phyloP scores from a whole-genome alignment of 2,797 vertebrate species.

The Valencia hispanica region DNA sequence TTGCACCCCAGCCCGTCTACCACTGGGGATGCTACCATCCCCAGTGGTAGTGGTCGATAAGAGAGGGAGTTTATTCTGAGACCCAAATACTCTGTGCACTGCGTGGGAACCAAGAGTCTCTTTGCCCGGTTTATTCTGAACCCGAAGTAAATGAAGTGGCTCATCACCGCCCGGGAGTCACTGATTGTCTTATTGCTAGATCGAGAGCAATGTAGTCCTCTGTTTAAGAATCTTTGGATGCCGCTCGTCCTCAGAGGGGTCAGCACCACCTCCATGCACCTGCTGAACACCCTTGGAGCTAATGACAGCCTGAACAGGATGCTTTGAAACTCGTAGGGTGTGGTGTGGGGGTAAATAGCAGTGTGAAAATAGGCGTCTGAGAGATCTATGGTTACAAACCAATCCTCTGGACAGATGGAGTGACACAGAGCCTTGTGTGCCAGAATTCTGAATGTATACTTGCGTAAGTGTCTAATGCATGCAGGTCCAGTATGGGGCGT shows the following conservation, averaged over 20 bases:
- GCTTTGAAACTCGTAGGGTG: not conserved
- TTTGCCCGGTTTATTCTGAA: not conserved
- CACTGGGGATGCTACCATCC: too few species aligned
- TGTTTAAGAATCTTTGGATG: not conserved
- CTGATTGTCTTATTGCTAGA: not conserved
- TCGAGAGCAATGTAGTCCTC: not conserved
- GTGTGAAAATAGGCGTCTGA: too few species aligned
- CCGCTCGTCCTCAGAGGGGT: not conserved
- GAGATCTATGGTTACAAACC: not conserved
- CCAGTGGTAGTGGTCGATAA: too few species aligned
- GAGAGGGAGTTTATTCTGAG: not conserved
- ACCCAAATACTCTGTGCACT: not conserved
- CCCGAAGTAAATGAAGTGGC: not conserved
- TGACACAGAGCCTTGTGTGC: not conserved
- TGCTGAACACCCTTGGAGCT: conserved; percentile 1
- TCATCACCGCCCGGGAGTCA: not conserved
- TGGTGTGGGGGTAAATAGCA: not conserved
- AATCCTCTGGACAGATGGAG: not conserved
- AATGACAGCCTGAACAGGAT: not conserved
- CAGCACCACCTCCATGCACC: not conserved
- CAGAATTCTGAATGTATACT: not conserved
- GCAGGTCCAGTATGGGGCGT: not conserved
- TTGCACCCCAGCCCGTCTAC: too few species aligned
- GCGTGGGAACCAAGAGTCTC: not conserved
- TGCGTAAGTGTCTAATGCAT: not conserved